Conservation (phyloP, 2,888 invertebrate genomes). For the Microctonus brassicae region DNA sequence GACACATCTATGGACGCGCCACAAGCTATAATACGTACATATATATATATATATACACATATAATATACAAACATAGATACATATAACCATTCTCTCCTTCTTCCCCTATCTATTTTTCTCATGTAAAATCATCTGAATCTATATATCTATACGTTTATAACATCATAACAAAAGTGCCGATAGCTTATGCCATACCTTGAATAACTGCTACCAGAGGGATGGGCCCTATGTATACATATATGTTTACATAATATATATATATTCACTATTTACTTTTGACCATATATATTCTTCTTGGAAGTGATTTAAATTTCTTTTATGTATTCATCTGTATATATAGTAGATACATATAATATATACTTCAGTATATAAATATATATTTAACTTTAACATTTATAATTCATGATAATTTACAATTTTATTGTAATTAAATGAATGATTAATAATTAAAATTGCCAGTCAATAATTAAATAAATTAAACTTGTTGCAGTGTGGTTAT, state of each 20-base stretch:
- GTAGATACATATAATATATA: too few species aligned
- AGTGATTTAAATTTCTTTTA: conserved; percentile 1
- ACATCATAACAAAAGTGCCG: neutral
- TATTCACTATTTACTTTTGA: conserved; percentile 9
- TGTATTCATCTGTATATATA: neutral
- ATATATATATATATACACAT: neutral
- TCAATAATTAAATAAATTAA: conserved; percentile 10
- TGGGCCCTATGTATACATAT: conserved; percentile 28
- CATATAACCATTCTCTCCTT: too few species aligned
- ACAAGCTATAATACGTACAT: neutral
- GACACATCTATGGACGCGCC: conserved; percentile 32
- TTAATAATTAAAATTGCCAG: conserved; percentile 21
- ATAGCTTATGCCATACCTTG: neutral
- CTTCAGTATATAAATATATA: neutral
- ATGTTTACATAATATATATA: neutral
- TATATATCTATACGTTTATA: too few species aligned
- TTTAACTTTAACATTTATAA: neutral
- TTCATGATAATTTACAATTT: conserved; percentile 6
- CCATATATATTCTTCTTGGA: conserved; percentile 18
- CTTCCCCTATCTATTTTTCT: neutral
- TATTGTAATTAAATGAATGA: neutral
- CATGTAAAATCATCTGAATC: neutral
- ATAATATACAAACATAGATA: conserved; percentile 2
- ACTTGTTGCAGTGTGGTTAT: neutral
- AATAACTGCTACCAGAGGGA: conserved; percentile 10